Evolutionary conservation across 2,797 vertebrate species (phyloP).

Genomic region (Oreortyx pictus): DNA sequence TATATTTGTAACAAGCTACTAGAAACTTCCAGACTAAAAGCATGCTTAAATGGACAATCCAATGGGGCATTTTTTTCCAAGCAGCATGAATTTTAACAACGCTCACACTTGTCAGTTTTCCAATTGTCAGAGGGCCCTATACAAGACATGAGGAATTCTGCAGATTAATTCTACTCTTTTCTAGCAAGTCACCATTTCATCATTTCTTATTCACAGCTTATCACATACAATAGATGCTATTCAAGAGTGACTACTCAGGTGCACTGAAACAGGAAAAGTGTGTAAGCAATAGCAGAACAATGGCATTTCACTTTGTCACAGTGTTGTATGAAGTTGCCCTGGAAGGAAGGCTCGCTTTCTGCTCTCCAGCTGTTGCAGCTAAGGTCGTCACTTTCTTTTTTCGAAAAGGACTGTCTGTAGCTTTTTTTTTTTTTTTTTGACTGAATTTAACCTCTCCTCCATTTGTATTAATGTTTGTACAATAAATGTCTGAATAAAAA

Average conservation of each 20-base stretch:
- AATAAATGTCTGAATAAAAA: not conserved
- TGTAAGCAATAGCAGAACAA: not conserved
- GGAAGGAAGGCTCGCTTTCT: not conserved
- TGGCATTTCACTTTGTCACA: not conserved
- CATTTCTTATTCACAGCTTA: not conserved
- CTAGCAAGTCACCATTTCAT: not conserved
- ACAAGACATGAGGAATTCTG: constrained; percentile 1
- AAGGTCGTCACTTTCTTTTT: not conserved
- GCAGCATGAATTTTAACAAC: not conserved
- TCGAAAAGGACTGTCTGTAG: not conserved
- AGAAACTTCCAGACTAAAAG: constrained; percentile 43
- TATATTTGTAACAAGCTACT: constrained; percentile 28
- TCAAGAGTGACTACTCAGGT: not conserved
- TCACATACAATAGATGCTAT: not conserved
- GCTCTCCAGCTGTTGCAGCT: not conserved
- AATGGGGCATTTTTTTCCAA: not conserved
- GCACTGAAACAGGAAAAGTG: not conserved
- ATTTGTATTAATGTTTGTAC: not conserved
- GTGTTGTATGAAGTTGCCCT: not conserved
- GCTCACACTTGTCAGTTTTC: not conserved
- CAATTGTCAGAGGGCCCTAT: not conserved
- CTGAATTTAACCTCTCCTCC: not conserved
- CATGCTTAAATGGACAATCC: constrained; percentile 17
- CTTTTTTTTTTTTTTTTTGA: too few relatives aligned
- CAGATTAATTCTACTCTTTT: constrained; percentile 31